Evolutionary conservation across 2,888 invertebrate species (phyloP), one percentile per base, ranked within the genome.

Genomic region (Zaprionus lineosus): DNA sequence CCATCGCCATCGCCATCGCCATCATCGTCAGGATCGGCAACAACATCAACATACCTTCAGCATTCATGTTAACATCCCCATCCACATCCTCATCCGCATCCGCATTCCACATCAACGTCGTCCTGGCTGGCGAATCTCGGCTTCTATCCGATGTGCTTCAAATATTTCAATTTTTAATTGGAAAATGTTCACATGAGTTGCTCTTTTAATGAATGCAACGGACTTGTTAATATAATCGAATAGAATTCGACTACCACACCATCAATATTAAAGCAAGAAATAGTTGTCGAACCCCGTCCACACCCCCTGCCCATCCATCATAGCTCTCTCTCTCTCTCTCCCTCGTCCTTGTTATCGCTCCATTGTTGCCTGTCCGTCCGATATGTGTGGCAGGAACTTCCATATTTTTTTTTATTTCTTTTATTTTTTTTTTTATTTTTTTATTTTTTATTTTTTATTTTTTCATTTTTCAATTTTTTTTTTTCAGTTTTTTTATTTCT

Each of bases 141-240:
- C 41, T 46, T 18, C 47, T 63, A 61, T 57, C 66, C 62, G 74
- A 64, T 65, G 66, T 75, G 75, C 81, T 75, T 61, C 62, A 78
- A 84, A 86, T 86, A 86, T 86, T 88, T 77, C 79, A 83, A 86
- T 87, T 88, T 86, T 86, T 87, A 87, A 87, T 87, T 88, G 84
- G 86, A 88, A 88, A 86, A 82, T 83, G 78, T 83, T 62, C 87
- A 88, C 85, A 87, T 86, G 87, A 87, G 84, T 86, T 78, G 86
- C 74, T 81, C 77, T 57, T 65, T 72, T 76, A 83, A 86, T 84
- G 74, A 79, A 82, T 86, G 86, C 74, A 85, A 60, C 65, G 65
- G 79, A 64, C 77, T 74, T 60, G 77, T 63, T 73, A 78, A 71
- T 67, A 65, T 62, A 63, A 72, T 65, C 67, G 65, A 75, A 65